phyloP scores from a whole-genome alignment of 23 tunicate species.

The Halocynthia roretzi region DNA sequence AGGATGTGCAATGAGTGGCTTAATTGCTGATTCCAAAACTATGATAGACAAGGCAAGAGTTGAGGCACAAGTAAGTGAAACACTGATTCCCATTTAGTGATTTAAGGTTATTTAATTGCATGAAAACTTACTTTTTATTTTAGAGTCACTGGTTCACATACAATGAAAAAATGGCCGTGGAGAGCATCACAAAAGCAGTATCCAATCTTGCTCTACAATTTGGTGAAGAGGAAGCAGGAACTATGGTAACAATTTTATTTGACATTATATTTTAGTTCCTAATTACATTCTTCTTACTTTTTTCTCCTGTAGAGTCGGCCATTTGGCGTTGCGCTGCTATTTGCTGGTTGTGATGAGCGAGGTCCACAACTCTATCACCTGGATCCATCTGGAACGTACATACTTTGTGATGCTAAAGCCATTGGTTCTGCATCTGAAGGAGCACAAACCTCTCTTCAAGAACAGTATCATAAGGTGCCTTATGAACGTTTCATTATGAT shows the following conservation, averaged over 20 bases:
- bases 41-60: constrained; percentile 99
- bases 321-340: constrained; percentile 93
- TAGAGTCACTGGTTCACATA: constrained; percentile 98
- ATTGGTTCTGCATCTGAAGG: constrained; percentile 99
- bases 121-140: neutral
- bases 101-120: neutral
- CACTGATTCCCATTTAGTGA: neutral
- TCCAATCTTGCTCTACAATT: constrained; percentile 96
- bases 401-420: constrained; percentile 88
- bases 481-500: neutral
- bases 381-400: constrained; percentile 97
- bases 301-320: constrained; percentile 67
- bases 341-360: constrained; percentile 88
- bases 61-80: constrained; percentile 74
- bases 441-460: constrained; percentile 92
- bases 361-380: constrained; percentile 87
- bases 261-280: neutral
- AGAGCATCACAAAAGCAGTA: constrained; percentile 91
- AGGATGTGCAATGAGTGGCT: constrained; percentile 99
- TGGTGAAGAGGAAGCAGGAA: constrained; percentile 95
- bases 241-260: constrained; percentile 61
- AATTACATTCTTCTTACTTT: neutral
- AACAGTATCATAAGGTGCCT: constrained; percentile 87
- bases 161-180: constrained; percentile 92
- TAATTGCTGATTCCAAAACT: constrained; percentile 98